Evolutionary conservation across 2,797 vertebrate genomes (phyloP), one percentile per base, ranked within the genome.

Genomic region (Stomatorhinus walkeri): DNA sequence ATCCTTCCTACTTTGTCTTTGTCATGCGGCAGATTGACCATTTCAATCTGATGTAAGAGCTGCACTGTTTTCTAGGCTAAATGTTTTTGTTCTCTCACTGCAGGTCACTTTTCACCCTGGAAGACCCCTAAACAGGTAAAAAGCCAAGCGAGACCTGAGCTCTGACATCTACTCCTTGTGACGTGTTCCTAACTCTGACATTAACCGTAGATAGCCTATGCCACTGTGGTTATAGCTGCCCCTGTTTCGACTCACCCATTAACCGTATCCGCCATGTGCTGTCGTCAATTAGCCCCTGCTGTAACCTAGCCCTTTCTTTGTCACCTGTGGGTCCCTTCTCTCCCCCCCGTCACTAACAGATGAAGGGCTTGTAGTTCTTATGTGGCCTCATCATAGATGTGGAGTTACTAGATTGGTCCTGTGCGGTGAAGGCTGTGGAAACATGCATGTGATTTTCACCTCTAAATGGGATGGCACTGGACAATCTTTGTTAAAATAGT

Each of bases 41-140:
- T 40, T 48, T 72, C 64, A 64, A 49, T 76, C 28, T 59, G 22
- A 8, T 68, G 24, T 52, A n/a, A 76, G 24, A 72, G n/a, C 48
- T 87, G 22, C 88, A 72, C 8, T 81, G 85, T 81, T 90, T 64
- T 91, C 89, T 91, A 90, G 91, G 92, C 94, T 95, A 94, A 95
- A 96, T 93, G 90, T 93, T 93, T 93, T 93, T 97, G 91, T 96
- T 96, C 94, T 97, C 94, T 96, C 93, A 92, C 92, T 98, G 90
- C 97, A 99, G 98, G 98, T 97, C 98, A 99, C 96, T 98, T 97
- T 97, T 99, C 98, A 94, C 98, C 98, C 91, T 99, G 98, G 98
- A 99, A 99, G 97, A 98, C 95, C 96, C 95, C 97, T 94, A 98
- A 98, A 94, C 97, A 98, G 97, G 98, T 99, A 98, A 99, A 93